Percentiles rank a stretch among this genome's conserved stretches.
These are phyloP conservation scores for Climacteris rufus DNA, from an alignment of 2,113 vertebrate species.

Conservation along the genomic window DNA sequence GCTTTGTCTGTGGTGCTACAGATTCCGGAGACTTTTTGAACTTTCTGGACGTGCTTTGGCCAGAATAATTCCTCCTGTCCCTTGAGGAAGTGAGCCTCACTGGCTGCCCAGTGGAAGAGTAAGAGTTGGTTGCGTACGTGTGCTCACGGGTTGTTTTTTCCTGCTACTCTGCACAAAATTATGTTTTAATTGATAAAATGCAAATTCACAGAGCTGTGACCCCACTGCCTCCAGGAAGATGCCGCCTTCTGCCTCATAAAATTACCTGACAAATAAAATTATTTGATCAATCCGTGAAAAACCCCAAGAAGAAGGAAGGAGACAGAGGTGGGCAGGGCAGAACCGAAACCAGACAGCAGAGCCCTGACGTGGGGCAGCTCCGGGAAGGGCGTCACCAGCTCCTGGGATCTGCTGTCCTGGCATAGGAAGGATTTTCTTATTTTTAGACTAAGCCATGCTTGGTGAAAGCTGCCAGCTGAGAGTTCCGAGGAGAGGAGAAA, in stretches of 20 bases:
- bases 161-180: rapidly evolving
- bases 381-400: neutral
- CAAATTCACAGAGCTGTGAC: neutral
- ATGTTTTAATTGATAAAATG: neutral
- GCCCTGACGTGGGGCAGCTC: neutral
- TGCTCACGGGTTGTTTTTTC: neutral
- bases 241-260: neutral
- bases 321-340: neutral
- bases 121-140: neutral
- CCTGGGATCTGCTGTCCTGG: neutral
- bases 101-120: neutral
- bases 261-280: too few species aligned
- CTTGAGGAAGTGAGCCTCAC: neutral
- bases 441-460: neutral
- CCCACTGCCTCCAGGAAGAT: neutral
- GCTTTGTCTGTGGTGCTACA: neutral
- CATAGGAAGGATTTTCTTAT: neutral
- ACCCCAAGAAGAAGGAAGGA: neutral
- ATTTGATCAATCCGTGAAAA: neutral
- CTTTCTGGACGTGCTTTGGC: neutral
- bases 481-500: neutral
- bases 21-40: neutral
- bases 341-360: neutral
- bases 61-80: neutral
- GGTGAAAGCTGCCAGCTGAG: neutral